Evolutionary conservation across 2,797 vertebrate genomes (phyloP).

Genomic region (Heteromormyrus szaboi): DNA sequence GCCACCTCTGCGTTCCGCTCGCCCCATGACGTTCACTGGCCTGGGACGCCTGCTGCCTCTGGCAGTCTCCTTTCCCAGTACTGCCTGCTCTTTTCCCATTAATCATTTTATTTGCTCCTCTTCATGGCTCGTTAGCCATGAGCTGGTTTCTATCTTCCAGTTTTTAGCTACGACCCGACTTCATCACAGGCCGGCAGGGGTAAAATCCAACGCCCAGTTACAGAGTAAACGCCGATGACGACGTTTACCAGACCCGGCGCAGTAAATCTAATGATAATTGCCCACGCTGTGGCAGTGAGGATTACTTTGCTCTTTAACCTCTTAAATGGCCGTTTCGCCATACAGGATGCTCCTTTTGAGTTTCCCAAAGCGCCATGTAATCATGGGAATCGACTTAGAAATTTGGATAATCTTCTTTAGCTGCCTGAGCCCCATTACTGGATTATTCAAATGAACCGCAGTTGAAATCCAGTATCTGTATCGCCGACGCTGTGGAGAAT

Average conservation of each 20-base stretch:
- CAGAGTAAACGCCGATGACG: background rate
- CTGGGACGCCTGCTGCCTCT: background rate
- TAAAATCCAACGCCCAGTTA: background rate
- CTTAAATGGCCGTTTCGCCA: background rate
- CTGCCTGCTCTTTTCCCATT: background rate
- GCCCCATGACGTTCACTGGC: background rate
- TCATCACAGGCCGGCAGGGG: background rate
- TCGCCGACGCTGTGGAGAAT: background rate
- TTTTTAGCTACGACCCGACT: background rate
- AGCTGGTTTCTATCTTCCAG: background rate
- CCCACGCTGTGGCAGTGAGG: background rate
- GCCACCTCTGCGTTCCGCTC: background rate
- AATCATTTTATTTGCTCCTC: background rate
- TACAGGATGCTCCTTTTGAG: background rate
- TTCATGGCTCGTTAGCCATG: background rate
- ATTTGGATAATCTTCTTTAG: background rate
- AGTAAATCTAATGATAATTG: background rate
- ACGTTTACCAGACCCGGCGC: background rate
- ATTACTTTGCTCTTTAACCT: background rate
- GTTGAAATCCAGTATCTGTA: background rate
- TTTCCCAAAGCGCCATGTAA: slow-evolving; percentile 4
- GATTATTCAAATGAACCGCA: background rate
- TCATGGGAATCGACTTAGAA: slow-evolving; percentile 3
- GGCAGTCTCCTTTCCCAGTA: background rate
- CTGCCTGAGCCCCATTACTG: background rate